Evolutionary conservation across 2,888 invertebrate genomes (phyloP).

Genomic region (Spisula solida): DNA sequence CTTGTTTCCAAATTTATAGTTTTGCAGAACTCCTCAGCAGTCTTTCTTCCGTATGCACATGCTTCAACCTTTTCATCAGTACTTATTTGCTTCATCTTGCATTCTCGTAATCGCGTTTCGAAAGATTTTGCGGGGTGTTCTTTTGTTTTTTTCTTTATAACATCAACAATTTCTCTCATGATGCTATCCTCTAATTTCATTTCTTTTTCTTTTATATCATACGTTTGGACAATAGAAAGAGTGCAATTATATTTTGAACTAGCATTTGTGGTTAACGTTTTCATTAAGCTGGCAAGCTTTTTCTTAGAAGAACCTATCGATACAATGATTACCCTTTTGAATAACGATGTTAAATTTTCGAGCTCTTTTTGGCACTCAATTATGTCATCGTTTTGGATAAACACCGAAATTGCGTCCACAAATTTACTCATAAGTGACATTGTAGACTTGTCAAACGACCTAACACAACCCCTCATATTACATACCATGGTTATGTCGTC

Average conservation of each 20-base stretch:
- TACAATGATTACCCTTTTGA: background rate
- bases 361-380: background rate
- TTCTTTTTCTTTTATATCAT: no score
- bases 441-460: background rate
- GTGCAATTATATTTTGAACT: no score
- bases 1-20: background rate
- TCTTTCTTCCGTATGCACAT: background rate
- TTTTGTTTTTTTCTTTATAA: no score
- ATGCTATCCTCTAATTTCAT: no score
- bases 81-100: background rate
- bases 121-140: no score
- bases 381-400: background rate
- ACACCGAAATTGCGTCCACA: background rate
- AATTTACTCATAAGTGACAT: background rate
- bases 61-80: background rate
- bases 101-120: no score
- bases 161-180: no score
- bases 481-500: background rate
- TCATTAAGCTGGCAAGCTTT: no score
- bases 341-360: background rate
- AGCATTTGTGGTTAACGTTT: no score
- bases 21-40: background rate
- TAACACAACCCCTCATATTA: slow-evolving; percentile 6
- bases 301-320: background rate
- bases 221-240: no score